Evolutionary conservation across 2,113 vertebrate species (phyloP), one percentile per base, ranked within the genome.

Genomic region (Ameiurus melas): DNA sequence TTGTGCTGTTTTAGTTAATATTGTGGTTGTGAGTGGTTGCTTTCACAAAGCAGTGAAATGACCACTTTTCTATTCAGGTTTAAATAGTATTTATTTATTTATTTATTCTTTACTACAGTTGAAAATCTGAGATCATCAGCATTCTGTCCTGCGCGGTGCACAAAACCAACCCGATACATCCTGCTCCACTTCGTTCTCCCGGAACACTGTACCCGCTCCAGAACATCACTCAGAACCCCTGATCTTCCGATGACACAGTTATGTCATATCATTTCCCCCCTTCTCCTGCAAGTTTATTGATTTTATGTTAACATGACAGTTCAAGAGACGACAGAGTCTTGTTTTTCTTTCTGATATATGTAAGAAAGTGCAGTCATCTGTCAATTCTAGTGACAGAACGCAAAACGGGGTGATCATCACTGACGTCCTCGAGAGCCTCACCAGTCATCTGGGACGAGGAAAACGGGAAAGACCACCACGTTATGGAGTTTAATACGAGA

Each of bases 311-410:
- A 89, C 86, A 66, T 78, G 55, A 77, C 71, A 79, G 77, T 53
- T 79, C 43, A 51, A 62, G 90, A 85, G 88, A 82, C 62, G 83
- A 22, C 47, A 57, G 36, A 75, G 12, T 22, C 62, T 66, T 25
- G 12, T 58, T 70, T 84, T 73, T 89, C 79, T 90, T 91, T 86
- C 78, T 85, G 80, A 88, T 88, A 62, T 71, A 86, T 51, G 81
- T 58, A 62, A 79, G 71, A 86, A 84, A 81, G 66, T 17, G 19
- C 68, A 66, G 51, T 90, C 84, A 81, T 90, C 89, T 83, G 89
- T 91, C 90, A 85, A 36, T 33, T 57, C 33, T 53, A 58, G 55
- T 91, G 89, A 82, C 90, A 88, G 83, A 75, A 89, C 78, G 88
- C 22, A 70, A 89, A 90, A 90, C 22, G 47, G 64, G n/a, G 87